Evolutionary conservation across 2,888 invertebrate genomes (phyloP), one percentile per base, ranked within the genome.

Genomic region (Drosophila fungiperda): DNA sequence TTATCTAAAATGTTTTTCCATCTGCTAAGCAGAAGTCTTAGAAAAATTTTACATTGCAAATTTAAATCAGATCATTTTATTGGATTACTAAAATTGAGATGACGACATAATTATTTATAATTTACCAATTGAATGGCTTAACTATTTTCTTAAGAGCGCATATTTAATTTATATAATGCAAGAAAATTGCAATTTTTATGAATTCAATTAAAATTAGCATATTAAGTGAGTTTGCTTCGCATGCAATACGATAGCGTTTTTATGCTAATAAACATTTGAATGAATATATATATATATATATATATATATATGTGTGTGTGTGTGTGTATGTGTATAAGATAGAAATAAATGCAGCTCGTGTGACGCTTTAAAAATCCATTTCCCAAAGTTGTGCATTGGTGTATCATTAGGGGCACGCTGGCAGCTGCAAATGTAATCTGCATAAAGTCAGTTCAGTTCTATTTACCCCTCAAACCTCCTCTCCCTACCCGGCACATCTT

Each of bases 341-440:
- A 6, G 2, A 36, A 7, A 15, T 36, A 63, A 55, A 59, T 73
- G 61, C 70, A 60, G 67, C 67, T 78, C 71, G 75, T 74, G 77
- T 75, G 79, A 68, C 55, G 78, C 71, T 63, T 67, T 78, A 55
- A 33, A 70, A 58, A 75, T 55, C 55, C 65, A 75, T 79, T 79
- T 75, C 71, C 57, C 75, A 75, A 79, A 58, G 50, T 63, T 62
- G n/a, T 32, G 53, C 58, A 29, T 62, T 67, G 3, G 29, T 1
- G 50, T 42, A 55, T 65, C 9, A 60, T 68, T 73, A 52, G 64
- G 49, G 4, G 40, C 50, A 67, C 50, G 62, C 29, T 29, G 59
- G 20, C 68, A 32, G 42, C 53, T 45, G 60, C 33, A 29, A 70
- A 64, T 60, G 36, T 54, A 50, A 76, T 70, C 40, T 62, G 58